A percentile compares a stretch with the other conserved stretches of the same genome.
These are phyloP conservation scores for Imbricaverruca yamaguchii DNA, from an alignment of 2,888 invertebrate genomes.

Conservation along the genomic window DNA sequence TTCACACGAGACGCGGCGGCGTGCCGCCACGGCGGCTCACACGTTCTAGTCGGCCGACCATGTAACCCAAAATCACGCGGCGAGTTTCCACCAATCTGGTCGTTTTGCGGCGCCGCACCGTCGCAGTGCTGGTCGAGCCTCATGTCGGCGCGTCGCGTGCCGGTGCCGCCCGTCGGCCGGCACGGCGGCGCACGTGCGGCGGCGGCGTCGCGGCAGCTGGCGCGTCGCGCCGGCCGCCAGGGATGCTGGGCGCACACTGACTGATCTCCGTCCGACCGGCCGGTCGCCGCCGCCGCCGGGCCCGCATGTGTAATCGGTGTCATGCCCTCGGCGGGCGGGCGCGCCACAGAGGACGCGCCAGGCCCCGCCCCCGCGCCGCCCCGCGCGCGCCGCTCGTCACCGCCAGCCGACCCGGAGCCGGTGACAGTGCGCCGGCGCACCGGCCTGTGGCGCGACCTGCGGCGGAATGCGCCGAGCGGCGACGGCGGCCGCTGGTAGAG, in stretches of 20 bases:
- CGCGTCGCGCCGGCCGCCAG: background rate
- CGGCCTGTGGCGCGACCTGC: background rate
- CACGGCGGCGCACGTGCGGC: background rate
- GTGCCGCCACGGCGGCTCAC: background rate
- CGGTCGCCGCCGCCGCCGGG: background rate
- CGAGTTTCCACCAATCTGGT: background rate
- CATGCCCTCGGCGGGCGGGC: background rate
- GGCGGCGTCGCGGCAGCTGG: background rate
- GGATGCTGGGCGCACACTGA: background rate
- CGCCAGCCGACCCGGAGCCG: background rate
- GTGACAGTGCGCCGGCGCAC: background rate
- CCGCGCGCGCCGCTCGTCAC: background rate
- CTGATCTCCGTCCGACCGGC: background rate
- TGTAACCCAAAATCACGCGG: constrained; percentile 7
- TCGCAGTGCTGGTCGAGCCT: too few relatives aligned
- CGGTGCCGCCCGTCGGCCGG: background rate
- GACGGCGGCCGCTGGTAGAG: background rate
- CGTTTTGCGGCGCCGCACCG: constrained; percentile 1
- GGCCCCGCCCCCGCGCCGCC: background rate
- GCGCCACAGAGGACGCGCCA: background rate
- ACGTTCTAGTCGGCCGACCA: constrained; percentile 7
- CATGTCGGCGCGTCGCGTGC: too few relatives aligned
- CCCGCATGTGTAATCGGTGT: constrained; percentile 9
- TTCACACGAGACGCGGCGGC: background rate
- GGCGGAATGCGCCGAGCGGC: background rate